Percentiles rank a stretch among this genome's conserved stretches.
phyloP scores from a whole-genome alignment of 2,888 invertebrate species.

The Phyllotreta cruciferae region DNA sequence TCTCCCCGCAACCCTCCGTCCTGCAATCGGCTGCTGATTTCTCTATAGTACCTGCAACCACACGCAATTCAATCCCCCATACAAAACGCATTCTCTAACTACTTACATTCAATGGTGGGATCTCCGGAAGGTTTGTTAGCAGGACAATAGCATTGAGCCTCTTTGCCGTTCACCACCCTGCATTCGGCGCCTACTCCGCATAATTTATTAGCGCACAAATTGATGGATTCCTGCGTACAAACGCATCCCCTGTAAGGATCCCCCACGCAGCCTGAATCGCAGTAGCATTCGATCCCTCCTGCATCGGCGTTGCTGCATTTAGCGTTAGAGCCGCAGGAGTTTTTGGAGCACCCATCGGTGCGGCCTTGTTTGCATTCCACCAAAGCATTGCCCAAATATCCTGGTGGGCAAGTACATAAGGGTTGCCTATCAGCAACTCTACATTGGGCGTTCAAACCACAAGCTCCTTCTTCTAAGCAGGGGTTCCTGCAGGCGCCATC shows the following conservation, averaged over 20 bases:
- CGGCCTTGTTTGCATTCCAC: conserved; percentile 74
- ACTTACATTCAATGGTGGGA: conserved; percentile 86
- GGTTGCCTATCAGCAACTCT: conserved; percentile 77
- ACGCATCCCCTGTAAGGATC: conserved; percentile 82
- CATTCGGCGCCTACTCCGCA: conserved; percentile 88
- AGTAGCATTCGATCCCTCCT: conserved; percentile 80
- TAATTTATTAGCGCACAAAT: conserved; percentile 78
- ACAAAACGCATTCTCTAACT: too few species aligned
- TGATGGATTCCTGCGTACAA: conserved; percentile 71
- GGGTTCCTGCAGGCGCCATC: conserved; percentile 82
- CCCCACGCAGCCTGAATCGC: conserved; percentile 80
- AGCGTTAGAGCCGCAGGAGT: conserved; percentile 85
- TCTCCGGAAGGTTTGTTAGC: conserved; percentile 82
- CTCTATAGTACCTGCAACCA: conserved; percentile 64
- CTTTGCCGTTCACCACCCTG: conserved; percentile 69
- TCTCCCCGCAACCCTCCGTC: conserved; percentile 82
- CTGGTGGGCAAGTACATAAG: conserved; percentile 79
- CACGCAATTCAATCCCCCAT: too few species aligned
- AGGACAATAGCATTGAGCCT: conserved; percentile 85
- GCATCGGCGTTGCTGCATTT: conserved; percentile 74
- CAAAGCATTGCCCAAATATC: conserved; percentile 74
- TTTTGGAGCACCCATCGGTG: conserved; percentile 76
- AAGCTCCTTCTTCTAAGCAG: conserved; percentile 76
- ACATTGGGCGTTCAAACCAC: conserved; percentile 86
- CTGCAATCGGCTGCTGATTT: conserved; percentile 77